Percentiles rank a stretch among this genome's conserved stretches.
Evolutionary conservation across 2,113 vertebrate genomes (phyloP).

Genomic region (Lagopus muta): DNA sequence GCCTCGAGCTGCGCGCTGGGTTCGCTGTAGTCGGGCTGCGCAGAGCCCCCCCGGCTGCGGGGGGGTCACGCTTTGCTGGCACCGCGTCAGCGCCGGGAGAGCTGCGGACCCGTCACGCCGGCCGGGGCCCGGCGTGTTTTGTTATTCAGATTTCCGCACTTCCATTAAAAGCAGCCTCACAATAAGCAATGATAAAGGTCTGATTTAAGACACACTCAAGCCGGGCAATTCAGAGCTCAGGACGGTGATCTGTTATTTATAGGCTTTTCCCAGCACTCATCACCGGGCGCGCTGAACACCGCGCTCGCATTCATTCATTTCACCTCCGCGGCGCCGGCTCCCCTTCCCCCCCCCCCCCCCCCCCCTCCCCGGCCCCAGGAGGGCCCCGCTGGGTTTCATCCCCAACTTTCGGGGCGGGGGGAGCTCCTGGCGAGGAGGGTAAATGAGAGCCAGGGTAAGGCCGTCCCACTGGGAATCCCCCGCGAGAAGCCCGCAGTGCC

Average conservation of each 20-base stretch:
- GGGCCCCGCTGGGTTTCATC: not conserved
- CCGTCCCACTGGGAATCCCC: slow-evolving; percentile 47
- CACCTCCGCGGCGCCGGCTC: slow-evolving; percentile 16
- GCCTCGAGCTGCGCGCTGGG: slow-evolving; percentile 48
- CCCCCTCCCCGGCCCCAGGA: not conserved
- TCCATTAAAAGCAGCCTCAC: slow-evolving; percentile 62
- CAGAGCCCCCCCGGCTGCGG: slow-evolving; percentile 25
- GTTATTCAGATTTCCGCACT: slow-evolving; percentile 72
- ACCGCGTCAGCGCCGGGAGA: slow-evolving; percentile 45
- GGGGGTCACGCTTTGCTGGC: slow-evolving; percentile 57
- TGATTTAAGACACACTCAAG: slow-evolving; percentile 67
- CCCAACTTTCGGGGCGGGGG: not conserved
- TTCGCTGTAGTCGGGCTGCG: slow-evolving; percentile 34
- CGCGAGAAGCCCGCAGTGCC: slow-evolving; percentile 50
- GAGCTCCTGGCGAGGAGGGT: not conserved
- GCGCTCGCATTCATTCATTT: slow-evolving; percentile 64
- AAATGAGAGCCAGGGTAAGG: slow-evolving; percentile 49
- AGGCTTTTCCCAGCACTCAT: slow-evolving; percentile 65
- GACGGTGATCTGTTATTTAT: slow-evolving; percentile 71
- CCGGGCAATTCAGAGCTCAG: slow-evolving; percentile 66
- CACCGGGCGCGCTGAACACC: slow-evolving; percentile 43
- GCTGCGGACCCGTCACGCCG: slow-evolving; percentile 46
- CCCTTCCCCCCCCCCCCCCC: not conserved
- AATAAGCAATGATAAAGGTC: slow-evolving; percentile 53
- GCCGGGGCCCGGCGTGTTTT: slow-evolving; percentile 67